Base-by-base conservation (phyloP, 2,113 vertebrate species). In the Melospiza georgiana region DNA sequence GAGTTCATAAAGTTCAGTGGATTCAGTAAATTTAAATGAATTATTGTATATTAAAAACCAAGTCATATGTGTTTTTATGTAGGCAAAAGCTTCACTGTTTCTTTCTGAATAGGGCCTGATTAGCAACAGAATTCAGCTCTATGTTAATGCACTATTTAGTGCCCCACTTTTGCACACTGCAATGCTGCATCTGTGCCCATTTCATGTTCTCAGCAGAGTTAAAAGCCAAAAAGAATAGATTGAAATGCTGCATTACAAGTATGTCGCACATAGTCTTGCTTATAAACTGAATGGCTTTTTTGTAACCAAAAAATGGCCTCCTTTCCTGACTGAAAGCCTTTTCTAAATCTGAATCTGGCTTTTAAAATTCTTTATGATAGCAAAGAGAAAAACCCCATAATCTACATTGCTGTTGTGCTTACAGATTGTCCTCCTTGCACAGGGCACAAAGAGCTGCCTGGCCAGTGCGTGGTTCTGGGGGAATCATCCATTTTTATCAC, bases 401-500 rank as follows among this genome's bases (percentile, higher is more conserved):
- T 15, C 33, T 37, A 6, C 44, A 13, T 2, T 30, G 85, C 24
- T 78, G 48, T 35, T 77, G 30, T 89, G 52, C 41, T 37, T 57
- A n/a, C 61, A 57, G 83, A 54, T 49, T 63, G 49, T 80, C 57
- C 90, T 74, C 20, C 8, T 65, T 24, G 49, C 76, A 46, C 2
- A 3, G 76, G 90, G 49, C 94, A 90, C 94, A 77, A 66, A 61
- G 68, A 2, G 2, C 76, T 90, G 66, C 84, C 71, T 12, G 66
- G 41, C 72, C 3, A 0, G 25, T 61, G 84, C 4, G 1, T 27
- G 84, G 49, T 17, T 86, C 78, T 6, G 3, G 16, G 1, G 65
- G 77, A 96, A 89, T 90, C 66, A 79, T 62, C 88, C 92, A 58
- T 87, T 96, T 93, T 91, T 96, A 93, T 95, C 83, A 89, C 96